These are phyloP conservation scores for Cyprinodon brontotheroides DNA, from an alignment of 2,113 vertebrate species.

Conservation along the genomic window DNA sequence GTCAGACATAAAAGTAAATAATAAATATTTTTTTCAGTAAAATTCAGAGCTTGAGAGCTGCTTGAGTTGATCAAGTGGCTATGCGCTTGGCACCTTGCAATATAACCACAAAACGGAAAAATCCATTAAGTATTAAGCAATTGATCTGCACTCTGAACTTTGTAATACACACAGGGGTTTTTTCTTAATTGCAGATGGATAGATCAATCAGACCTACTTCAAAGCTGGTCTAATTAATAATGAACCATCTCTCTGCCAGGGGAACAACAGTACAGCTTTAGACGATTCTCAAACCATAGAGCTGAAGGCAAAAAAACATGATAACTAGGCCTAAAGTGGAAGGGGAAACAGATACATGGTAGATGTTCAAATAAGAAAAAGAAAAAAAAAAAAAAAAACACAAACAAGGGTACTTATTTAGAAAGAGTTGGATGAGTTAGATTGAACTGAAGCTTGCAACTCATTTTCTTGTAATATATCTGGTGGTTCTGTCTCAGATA, in stretches of 20 bases:
- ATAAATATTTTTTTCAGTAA: neutral
- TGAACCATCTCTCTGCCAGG: slow-evolving; percentile 14
- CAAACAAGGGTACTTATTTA: slow-evolving; percentile 20
- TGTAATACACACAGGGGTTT: neutral
- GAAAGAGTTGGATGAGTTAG: neutral
- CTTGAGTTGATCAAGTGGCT: neutral
- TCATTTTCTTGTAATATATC: neutral
- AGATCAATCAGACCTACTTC: slow-evolving; percentile 27
- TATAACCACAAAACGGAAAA: slow-evolving; percentile 1
- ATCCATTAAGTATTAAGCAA: slow-evolving; percentile 5
- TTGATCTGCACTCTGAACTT: slow-evolving; percentile 5
- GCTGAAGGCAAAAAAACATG: slow-evolving; percentile 11
- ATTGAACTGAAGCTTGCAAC: neutral
- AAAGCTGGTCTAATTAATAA: slow-evolving; percentile 28
- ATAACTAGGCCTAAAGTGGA: neutral
- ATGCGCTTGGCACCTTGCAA: neutral
- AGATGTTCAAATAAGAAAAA: neutral
- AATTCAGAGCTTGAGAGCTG: neutral
- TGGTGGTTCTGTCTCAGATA: too few relatives aligned
- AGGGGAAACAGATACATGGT: neutral
- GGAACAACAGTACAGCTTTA: slow-evolving; percentile 15
- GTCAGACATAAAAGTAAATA: slow-evolving; percentile 7
- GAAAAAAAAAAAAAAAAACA: neutral
- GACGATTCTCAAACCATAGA: neutral
- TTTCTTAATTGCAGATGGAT: slow-evolving; percentile 3